A percentile compares a stretch with the other conserved stretches of the same genome.
Conservation (phyloP, 2,797 vertebrate genomes). For the Petrocephalus schoutedeni region DNA sequence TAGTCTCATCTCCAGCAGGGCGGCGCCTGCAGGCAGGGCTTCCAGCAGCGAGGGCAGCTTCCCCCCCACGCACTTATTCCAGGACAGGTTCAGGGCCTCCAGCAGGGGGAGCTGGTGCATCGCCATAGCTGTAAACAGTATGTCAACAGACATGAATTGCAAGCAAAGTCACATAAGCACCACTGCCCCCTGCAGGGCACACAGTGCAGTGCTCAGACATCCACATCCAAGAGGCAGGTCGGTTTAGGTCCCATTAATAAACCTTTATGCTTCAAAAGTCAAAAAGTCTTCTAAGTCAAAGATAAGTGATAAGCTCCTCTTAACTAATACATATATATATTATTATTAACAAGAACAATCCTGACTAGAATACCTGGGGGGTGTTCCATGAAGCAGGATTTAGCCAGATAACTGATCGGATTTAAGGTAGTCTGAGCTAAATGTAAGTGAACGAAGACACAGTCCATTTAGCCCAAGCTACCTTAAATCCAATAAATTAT, state of each 20-base stretch:
- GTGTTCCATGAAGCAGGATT: no score
- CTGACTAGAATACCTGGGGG: background rate
- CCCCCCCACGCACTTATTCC: constrained; percentile 82
- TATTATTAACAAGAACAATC: background rate
- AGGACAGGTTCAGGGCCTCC: constrained; percentile 73
- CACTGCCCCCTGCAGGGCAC: background rate
- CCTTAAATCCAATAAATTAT: no score
- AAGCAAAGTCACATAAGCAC: background rate
- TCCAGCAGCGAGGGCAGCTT: constrained; percentile 70
- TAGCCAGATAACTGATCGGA: no score
- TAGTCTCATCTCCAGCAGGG: constrained; percentile 70
- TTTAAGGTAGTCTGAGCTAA: no score
- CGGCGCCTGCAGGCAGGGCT: constrained; percentile 56
- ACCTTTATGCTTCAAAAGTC: background rate
- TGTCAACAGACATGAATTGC: background rate
- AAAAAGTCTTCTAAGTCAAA: no score
- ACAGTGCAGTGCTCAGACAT: background rate
- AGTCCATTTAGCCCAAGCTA: no score
- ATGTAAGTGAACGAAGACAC: no score
- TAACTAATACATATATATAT: background rate
- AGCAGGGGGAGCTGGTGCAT: constrained; percentile 65
- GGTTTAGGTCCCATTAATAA: background rate
- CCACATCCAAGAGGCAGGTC: background rate
- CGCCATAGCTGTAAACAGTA: constrained; percentile 59
- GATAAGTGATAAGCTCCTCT: background rate